Base-by-base conservation (phyloP, 1,140 invertebrate species). In the Drosophila sechellia region DNA sequence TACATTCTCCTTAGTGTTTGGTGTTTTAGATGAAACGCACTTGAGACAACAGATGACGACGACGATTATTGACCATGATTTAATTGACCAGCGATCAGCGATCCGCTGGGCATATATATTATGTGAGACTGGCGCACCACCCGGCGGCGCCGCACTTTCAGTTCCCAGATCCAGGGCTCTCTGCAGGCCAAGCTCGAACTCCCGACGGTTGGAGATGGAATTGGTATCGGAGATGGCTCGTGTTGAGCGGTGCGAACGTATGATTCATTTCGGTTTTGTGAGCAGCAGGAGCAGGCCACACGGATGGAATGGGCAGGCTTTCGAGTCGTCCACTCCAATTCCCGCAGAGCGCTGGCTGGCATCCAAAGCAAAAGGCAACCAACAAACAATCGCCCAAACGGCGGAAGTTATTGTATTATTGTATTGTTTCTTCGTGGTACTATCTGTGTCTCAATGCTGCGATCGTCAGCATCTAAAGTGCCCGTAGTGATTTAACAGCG, bases 11-110 rank as follows among this genome's bases (percentile, higher is more conserved):
- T 86, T 73, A 89, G 79, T 86, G 79, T 92, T 91, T 91, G 90
- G 90, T 92, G 90, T 91, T 92, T 92, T 90, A 92, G 90, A 92
- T 92, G 90, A 92, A 89, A 90, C 81, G 86, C 90, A 84, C 80
- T 83, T 91, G 90, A 91, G 90, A 90, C 86, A 79, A 81, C 89
- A 91, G 89, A 91, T 77, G 75, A 89, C 89, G 85, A 86, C 87
- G 81, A 86, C 81, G 86, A 83, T 86, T 63, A 81, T 78, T 78
- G 76, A 81, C 64, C 66, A 81, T 77, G 65, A 81, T 84, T 84
- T 77, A 63, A 71, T 84, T 84, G 58, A 72, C 39, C 63, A 63
- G 54, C 71, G 52, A 64, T 52, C 25, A 27, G 15, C 6, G 25
- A 34, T n/a, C 15, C 37, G 27, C 35, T 58, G 71, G 64, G 10